Base-by-base conservation (phyloP, 2,888 invertebrate genomes). In the Synergus japonicus region DNA sequence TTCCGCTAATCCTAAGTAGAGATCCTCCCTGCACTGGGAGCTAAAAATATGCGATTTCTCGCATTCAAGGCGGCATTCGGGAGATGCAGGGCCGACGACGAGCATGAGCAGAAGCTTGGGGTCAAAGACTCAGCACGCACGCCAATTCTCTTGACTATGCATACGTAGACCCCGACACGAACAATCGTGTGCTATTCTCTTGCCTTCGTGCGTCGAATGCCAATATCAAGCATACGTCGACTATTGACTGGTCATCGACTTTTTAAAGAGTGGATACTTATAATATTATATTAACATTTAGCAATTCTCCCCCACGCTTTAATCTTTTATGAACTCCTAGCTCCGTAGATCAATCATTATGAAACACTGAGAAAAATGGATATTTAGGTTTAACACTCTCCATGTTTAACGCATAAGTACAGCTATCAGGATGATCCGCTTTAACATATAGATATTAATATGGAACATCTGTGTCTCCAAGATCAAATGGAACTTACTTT, bases 121-220 rank as follows among this genome's bases (percentile, higher is more conserved):
- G 73, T 73, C 73, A 73, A 73, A 73, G 73, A 73, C 73, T 73
- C 73, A 73, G 54, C 37, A 73, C 73, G 54, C 73, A 73, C 54
- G 73, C 73, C 73, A 73, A 73, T 73, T 73, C 73, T 73, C 73
- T 49, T 54, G 37, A 73, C 73, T 73, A 73, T 73, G 73, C 73
- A 54, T 73, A 54, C 73, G 29, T 73, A 73, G 73, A 73, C 73
- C 65, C 43, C 22, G 44, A 67, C 44, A 44, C 43, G 65, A 66
- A 66, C 65, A 66, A 69, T 69, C 69, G 49, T 49, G 49, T 49
- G 67, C 73, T 73, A 49, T 73, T 54, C 54, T 49, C 60, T 49
- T 49, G 15, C 73, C 37, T 22, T 15, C 41, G 37, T 54, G 73
- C 29, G n/a, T 73, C 54, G 49, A 54, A 73, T 73, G 37, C 73